Conservation (phyloP, 2,113 vertebrate genomes). For the Odobenus rosmarus region DNA sequence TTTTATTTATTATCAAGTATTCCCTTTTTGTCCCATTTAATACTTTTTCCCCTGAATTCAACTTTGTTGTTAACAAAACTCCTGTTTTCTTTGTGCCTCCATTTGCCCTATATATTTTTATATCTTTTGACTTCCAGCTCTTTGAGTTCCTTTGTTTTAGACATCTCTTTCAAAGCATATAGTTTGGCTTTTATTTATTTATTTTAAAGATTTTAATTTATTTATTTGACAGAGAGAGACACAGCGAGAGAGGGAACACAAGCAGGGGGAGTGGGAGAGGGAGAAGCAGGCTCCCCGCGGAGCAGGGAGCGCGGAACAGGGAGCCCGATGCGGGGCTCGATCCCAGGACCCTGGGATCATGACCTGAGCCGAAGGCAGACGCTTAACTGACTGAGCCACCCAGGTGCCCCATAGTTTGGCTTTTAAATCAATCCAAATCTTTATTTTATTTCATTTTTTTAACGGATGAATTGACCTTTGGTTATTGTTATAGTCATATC, state of each 20-base stretch:
- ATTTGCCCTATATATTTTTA: neutral
- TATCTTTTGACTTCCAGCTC: neutral
- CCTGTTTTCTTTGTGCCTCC: neutral
- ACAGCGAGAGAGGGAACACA: no score
- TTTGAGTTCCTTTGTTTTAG: slow-evolving; percentile 6
- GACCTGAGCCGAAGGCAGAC: no score
- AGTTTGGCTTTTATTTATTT: neutral
- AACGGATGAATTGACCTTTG: neutral
- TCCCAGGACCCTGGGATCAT: no score
- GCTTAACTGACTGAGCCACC: no score
- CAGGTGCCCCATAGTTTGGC: neutral
- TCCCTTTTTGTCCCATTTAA: slow-evolving; percentile 7
- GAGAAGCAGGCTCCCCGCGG: no score
- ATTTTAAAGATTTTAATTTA: no score
- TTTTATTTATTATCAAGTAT: slow-evolving; percentile 33
- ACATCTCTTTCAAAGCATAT: neutral
- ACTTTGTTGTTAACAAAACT: neutral
- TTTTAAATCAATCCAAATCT: neutral
- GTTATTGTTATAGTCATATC: neutral
- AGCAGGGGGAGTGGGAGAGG: no score
- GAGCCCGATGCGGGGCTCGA: no score
- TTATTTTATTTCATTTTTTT: neutral
- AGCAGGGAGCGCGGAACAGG: no score
- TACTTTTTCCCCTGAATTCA: neutral
- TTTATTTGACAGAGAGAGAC: no score